phyloP scores from a whole-genome alignment of 2,113 vertebrate species.

The Perca schrenkii region DNA sequence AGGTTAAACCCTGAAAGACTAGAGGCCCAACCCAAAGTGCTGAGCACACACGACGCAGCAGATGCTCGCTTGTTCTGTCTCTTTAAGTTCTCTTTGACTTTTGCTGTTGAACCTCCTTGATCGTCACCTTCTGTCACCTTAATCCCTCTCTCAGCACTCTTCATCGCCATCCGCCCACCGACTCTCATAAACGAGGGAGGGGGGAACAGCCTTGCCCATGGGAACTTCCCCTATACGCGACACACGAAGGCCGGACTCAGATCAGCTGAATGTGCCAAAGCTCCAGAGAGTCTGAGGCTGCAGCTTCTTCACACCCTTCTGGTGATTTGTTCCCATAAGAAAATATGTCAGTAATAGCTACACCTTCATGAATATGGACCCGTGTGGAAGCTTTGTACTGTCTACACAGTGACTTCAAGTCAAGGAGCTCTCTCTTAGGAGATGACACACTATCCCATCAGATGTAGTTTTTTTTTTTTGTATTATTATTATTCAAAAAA shows the following conservation, averaged over 20 bases:
- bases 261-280: conserved; percentile 68
- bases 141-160: conserved; percentile 9
- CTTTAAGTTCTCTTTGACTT: conserved; percentile 37
- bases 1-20: conserved; percentile 33
- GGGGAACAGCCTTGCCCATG: conserved; percentile 33
- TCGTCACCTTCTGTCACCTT: conserved; percentile 45
- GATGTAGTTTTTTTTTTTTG: conserved; percentile 71
- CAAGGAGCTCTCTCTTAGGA: conserved; percentile 79
- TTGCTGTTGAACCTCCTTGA: conserved; percentile 29
- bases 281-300: conserved; percentile 46
- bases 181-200: neutral
- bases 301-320: conserved; percentile 61
- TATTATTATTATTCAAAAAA: neutral
- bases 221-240: conserved; percentile 50
- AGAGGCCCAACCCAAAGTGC: conserved; percentile 46
- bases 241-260: conserved; percentile 58
- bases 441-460: conserved; percentile 78
- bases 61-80: conserved; percentile 48
- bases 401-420: conserved; percentile 82
- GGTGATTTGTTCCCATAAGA: conserved; percentile 85
- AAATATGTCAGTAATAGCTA: conserved; percentile 84
- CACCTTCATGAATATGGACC: conserved; percentile 84
- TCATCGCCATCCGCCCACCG: conserved; percentile 6
- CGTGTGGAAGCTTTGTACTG: conserved; percentile 78
- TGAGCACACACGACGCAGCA: conserved; percentile 46